Evolutionary conservation across 2,888 invertebrate genomes (phyloP), one percentile per base, ranked within the genome.

Genomic region (Fissipunctia ypsillon): DNA sequence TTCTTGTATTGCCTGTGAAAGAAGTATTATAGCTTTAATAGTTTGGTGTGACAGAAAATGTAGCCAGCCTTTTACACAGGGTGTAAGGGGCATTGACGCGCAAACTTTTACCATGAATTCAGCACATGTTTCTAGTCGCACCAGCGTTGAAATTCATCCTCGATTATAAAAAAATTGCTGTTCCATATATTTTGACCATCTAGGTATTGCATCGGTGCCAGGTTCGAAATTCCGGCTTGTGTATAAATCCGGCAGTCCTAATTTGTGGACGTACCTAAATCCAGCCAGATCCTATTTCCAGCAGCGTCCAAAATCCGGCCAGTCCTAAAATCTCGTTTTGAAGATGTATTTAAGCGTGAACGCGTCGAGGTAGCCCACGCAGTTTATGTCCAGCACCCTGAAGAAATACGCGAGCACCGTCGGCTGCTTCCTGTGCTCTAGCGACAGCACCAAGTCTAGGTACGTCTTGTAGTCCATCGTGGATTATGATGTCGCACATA

Each of bases 301-400:
- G 25, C 52, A 14, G 12, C n/a, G 25, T 50, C 50, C 4, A 4
- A 50, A 50, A 50, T 50, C 50, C n/a, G 50, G n/a, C 12, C n/a
- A 2, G 12, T 50, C 7, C 25, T 7, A 28, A 25, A 54, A 54
- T 28, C 2, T 25, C 25, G 7, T 16, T 5, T 98, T 97, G 88
- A 99, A 99, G 93, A 99, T 99, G 91, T 98, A 99, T 89, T 99
- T 98, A 22, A 99, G 96, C 0, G 98, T 98, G 93, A 99, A 99
- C 0, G 98, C 97, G 88, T 99, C 99, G 69, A 99, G 94, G 90
- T 98, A 99, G 3, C 99, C 99, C 87, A 97, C 97, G 68, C 98
- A 97, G 91, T 99, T 98, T 72, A 99, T 98, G 94, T 99, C 99
- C 19, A 99, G 95, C 78, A 99, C 98, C 48, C 98, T 96, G 94